Evolutionary conservation across 2,888 invertebrate genomes (phyloP), one percentile per base, ranked within the genome.

Genomic region (Sisyra terminalis): DNA sequence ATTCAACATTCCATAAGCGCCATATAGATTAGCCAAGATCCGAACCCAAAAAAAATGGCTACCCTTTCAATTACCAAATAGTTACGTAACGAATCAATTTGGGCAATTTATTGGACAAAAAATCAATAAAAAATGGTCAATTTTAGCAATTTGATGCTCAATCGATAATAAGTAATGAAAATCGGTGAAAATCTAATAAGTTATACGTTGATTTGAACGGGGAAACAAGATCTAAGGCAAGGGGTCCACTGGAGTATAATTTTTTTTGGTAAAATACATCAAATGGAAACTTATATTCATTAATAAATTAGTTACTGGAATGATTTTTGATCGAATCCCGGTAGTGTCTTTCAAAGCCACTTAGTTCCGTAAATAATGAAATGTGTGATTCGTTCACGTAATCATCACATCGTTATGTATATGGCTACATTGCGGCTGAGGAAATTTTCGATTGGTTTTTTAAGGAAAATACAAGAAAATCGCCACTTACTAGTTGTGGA

Each of bases 401-500:
- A 34, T 11, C 15, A 17, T 11, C 38, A 38, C 38, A 18, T 38
- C 9, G 18, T 9, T 17, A 38, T 18, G 9, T 14, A n/a, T n/a
- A n/a, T n/a, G n/a, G 34, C 13, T 14, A 7, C 34, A 34, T 34
- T 34, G 34, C 34, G 13, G n/a, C 14, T 9, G n/a, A 36, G 4
- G 16, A 24, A 24, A 5, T 24, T 24, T 24, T 24, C 3, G 7
- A 7, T 24, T 24, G 7, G 7, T 24, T 24, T 24, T 24, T 24
- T 7, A 24, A 3, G 24, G 7, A 24, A 3, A 30, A 15, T 15
- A 24, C 18, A 13, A 11, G 13, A 16, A 16, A 24, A 34, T 11
- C 9, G 13, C 31, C 53, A 62, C 64, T 64, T 53, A 64, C 64
- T 56, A 50, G 52, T 57, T 43, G 51, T 55, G 46, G 57, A 53